Evolutionary conservation across 2,888 invertebrate genomes (phyloP), one percentile per base, ranked within the genome.

Genomic region (Ennomos fuscantarius): DNA sequence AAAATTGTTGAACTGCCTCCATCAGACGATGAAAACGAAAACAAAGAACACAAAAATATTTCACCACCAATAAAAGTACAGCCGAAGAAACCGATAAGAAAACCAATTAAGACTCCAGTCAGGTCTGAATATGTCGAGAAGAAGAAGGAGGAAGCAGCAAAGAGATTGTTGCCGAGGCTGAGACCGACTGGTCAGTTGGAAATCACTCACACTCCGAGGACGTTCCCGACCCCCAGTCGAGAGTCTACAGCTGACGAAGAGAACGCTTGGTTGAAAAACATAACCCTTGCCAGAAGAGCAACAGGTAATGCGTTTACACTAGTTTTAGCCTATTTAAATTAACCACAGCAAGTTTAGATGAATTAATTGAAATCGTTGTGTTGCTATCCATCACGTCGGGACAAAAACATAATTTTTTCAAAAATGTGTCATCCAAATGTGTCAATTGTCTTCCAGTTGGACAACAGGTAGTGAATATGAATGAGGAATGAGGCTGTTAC

Each of bases 141-240:
- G 71, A 89, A 88, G 66, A 86, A 79, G 64, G 66, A 82, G 58
- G 86, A 85, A 67, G 70, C 74, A 12, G 76, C 84, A 1, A 83
- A 82, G 37, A 85, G 89, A 55, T 82, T 90, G 12, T 66, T 94
- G 49, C 95, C 95, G 3, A 85, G 87, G 56, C 89, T 94, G 9
- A 93, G 97, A 68, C 84, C 93, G 68, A 78, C 83, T 24, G 93
- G 93, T 8, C 91, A 89, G 37, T 92, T 97, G 49, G 90, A 93
- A 64, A 93, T 97, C 9, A 93, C 87, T 33, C 97, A 97, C 75
- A 96, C 97, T 0, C 94, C 94, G 9, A 91, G 97, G 53, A 93
- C 93, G 15, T 97, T 98, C 78, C 95, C 96, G 0, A 97, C 97
- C 1, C 97, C 97, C 0, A 95, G 95, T 49, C 89, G 97, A 60